Evolutionary conservation across 2,113 vertebrate species (phyloP), one percentile per base, ranked within the genome.

Genomic region (Apteryx mantelli): DNA sequence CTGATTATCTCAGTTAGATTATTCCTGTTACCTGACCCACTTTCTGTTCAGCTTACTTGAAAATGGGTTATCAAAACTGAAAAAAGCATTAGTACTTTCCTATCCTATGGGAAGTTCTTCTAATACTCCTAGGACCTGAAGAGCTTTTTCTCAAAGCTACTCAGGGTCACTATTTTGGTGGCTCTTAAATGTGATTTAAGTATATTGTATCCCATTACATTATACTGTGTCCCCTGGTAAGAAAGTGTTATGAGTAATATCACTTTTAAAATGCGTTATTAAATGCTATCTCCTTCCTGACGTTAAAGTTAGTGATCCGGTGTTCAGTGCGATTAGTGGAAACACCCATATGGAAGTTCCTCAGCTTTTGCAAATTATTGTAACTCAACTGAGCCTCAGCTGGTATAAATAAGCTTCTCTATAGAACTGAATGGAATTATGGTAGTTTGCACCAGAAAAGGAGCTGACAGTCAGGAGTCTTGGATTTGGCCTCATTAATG

Each of bases 1-100:
- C 42, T 89, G 60, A 68, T 76, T 89, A 94, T 76, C 38, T 13
- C 40, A 78, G 50, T 71, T 79, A 91, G 63, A 63, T 75, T 82
- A 60, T 89, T 85, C 28, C 64, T n/a, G 84, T 91, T 71, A 75
- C 26, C 74, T 88, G 78, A 40, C 76, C 87, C 50, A 88, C 69
- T 95, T 95, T 93, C 55, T 66, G 16, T 86, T 88, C 73, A 88
- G 26, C 46, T 68, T 83, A 25, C 60, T 86, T 66, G 82, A 95
- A 96, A 95, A 53, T 78, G 53, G 73, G 60, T 94, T 91, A 84
- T 70, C 30, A 83, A 81, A 88, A 74, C 4, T 4, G 80, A 46
- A 58, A 48, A 36, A 22, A 28, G 7, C 34, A 80, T 80, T 68
- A 60, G 13, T n/a, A 79, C 18, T 64, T 75, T 69, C 22, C 22